These are phyloP conservation scores for Myxocyprinus asiaticus DNA, from an alignment of 2,113 vertebrate species.

Conservation along the genomic window DNA sequence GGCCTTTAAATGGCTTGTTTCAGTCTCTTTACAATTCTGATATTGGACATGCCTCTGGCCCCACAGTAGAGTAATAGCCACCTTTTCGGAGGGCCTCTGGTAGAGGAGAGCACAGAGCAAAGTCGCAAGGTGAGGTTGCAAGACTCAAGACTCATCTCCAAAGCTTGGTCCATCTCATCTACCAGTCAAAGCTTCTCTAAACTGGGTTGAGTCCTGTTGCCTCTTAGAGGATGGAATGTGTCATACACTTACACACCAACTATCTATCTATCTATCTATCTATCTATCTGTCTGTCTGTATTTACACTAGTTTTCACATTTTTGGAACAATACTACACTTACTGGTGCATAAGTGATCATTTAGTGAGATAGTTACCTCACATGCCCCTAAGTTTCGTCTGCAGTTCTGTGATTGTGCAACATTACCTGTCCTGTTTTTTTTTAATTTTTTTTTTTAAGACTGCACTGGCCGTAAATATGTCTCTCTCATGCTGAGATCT, in stretches of 20 bases:
- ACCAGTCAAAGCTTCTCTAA: not conserved
- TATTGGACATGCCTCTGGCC: slow-evolving; percentile 45
- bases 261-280: not conserved
- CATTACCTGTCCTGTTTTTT: slow-evolving; percentile 19
- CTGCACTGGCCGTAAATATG: slow-evolving; percentile 70
- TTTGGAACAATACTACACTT: not conserved
- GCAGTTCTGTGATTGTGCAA: not conserved
- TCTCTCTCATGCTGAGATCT: slow-evolving; percentile 69
- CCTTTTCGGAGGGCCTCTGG: slow-evolving; percentile 20
- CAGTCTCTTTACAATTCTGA: slow-evolving; percentile 35
- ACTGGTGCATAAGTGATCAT: not conserved
- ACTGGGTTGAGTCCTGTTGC: slow-evolving; percentile 67
- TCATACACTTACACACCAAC: not conserved
- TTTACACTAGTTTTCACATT: not conserved
- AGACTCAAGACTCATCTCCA: slow-evolving; percentile 13
- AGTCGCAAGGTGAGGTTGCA: slow-evolving; percentile 18
- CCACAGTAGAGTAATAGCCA: slow-evolving; percentile 31
- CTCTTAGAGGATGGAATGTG: slow-evolving; percentile 50
- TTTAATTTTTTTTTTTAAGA: not conserved
- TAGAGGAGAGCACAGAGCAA: slow-evolving; percentile 6
- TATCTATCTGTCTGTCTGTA: not conserved
- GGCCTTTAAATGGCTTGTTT: slow-evolving; percentile 47
- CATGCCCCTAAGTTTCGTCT: not conserved
- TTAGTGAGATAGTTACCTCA: slow-evolving; percentile 23
- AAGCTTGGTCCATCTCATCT: slow-evolving; percentile 13